Base-by-base conservation (phyloP, 1,140 invertebrate genomes). In the Dryas iulia region DNA sequence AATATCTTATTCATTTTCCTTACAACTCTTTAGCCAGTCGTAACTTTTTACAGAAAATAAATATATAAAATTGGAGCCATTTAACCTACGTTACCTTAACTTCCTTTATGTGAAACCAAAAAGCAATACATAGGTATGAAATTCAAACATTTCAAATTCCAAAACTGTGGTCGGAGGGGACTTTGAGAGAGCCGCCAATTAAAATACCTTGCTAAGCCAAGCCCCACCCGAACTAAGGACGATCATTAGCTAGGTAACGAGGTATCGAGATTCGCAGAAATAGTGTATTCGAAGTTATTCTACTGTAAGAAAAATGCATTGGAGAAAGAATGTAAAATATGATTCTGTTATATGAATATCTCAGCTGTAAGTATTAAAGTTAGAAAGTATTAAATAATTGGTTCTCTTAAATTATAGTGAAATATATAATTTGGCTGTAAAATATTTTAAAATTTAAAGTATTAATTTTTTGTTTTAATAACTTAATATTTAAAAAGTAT, bases 101-200 rank as follows among this genome's bases (percentile, higher is more conserved):
- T 33, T 23, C 12, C 25, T 53, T 63, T 33, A 60, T 25, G 23
- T 63, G 52, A 25, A 54, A 54, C n/a, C 12, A 33, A 56, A 54
- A 56, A 64, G n/a, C 56, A 33, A 54, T 60, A 54, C 18, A 63
- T 69, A 64, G 28, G 23, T 52, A 59, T 28, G 54, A 69, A 53
- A 69, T 62, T 21, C 39, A 59, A 62, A 52, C 60, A 24, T 30
- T 73, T 73, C 31, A 74, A 77, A 79, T 79, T 74, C 71, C 72
- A 76, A 72, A 62, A 53, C 66, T 39, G 21, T 61, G 66, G 35
- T 61, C 60, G 66, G 39, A 70, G 28, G 65, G 23, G 59, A 68
- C 79, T 81, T 81, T 81, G 77, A 79, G 72, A 33, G 31, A 56
- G 68, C 79, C 79, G 79, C 79, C 79, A 81, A 81, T 81, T 81